Percentiles rank a stretch among this genome's conserved stretches.
These are phyloP conservation scores for Drosophila pegasa DNA, from an alignment of 2,888 invertebrate species.

Conservation along the genomic window DNA sequence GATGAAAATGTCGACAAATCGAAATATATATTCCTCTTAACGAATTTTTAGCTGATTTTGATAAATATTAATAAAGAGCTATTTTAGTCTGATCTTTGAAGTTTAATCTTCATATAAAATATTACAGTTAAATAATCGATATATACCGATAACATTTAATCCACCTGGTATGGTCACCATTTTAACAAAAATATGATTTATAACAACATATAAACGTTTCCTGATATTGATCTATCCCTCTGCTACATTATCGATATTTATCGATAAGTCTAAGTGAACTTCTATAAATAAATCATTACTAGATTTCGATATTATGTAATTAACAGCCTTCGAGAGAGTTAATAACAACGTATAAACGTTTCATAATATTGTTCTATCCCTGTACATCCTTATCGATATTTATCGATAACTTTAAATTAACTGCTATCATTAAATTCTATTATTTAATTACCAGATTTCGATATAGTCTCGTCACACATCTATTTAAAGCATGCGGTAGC, in stretches of 20 bases:
- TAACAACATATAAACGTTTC: neutral
- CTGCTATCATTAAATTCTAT: neutral
- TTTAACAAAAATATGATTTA: neutral
- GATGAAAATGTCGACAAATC: too few relatives aligned
- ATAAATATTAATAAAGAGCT: too few relatives aligned
- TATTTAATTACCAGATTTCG: neutral
- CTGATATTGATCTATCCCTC: neutral
- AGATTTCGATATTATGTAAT: too few relatives aligned
- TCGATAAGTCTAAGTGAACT: too few relatives aligned
- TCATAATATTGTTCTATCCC: neutral
- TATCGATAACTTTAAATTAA: neutral
- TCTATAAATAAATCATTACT: too few relatives aligned
- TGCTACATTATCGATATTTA: too few relatives aligned
- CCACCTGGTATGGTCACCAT: neutral
- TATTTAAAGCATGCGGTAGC: constrained; percentile 52
- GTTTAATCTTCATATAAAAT: too few relatives aligned
- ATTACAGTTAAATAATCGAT: too few relatives aligned
- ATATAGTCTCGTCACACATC: neutral
- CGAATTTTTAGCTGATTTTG: too few relatives aligned
- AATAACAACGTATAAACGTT: neutral
- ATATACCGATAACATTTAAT: neutral
- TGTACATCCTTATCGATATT: neutral
- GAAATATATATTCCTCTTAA: too few relatives aligned
- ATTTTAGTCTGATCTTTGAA: too few relatives aligned
- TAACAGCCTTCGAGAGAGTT: too few relatives aligned